Conservation (phyloP, 2,113 vertebrate genomes). For the Anarhynchus alexandrinus region DNA sequence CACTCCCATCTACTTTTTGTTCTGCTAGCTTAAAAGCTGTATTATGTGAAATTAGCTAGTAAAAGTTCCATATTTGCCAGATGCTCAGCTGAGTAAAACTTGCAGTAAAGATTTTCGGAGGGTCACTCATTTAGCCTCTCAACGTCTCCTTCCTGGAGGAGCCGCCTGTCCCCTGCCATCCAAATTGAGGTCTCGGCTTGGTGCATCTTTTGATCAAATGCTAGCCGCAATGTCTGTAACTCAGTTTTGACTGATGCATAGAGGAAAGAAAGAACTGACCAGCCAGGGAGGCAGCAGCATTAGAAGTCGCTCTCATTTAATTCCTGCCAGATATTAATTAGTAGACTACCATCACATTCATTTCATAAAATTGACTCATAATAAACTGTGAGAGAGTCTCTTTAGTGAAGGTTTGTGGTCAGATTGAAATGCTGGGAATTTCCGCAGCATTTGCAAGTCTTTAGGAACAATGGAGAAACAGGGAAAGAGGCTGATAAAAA, state of each 20-base stretch:
- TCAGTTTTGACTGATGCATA: background rate
- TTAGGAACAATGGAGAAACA: background rate
- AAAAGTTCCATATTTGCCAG: background rate
- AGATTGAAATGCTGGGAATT: background rate
- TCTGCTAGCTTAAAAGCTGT: slow-evolving; percentile 17
- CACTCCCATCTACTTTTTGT: background rate
- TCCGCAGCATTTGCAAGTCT: background rate
- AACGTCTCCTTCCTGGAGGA: background rate
- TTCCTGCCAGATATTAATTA: background rate
- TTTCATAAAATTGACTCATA: background rate
- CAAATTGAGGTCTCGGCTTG: background rate
- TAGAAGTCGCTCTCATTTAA: background rate
- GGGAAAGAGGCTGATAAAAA: background rate
- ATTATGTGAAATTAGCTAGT: background rate
- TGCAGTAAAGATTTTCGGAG: background rate
- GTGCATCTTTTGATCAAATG: background rate
- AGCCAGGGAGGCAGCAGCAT: background rate
- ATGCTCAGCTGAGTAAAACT: background rate
- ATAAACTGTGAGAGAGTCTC: background rate
- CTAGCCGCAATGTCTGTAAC: background rate
- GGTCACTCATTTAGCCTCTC: background rate
- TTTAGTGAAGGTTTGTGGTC: background rate
- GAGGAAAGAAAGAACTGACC: background rate
- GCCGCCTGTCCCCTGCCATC: background rate
- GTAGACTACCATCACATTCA: background rate